Base-by-base conservation (phyloP, 2,888 invertebrate genomes). In the Oasisia sp. region DNA sequence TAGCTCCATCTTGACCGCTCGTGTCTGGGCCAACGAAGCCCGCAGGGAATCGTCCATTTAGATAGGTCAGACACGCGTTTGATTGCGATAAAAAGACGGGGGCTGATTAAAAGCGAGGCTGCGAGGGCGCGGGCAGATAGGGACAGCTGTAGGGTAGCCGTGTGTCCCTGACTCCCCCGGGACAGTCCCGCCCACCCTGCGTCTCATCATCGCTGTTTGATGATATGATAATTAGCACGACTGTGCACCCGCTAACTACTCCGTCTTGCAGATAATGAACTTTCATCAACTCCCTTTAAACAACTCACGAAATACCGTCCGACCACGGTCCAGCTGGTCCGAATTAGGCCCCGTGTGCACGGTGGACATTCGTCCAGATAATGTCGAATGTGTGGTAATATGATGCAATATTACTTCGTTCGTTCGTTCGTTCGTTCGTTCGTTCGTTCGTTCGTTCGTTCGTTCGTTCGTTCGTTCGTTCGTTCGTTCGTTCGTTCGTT, bases 381-480 rank as follows among this genome's bases (percentile, higher is more conserved):
- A 74, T 74, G 27, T 74, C 74, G 7, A 74, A n/a, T 74, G 74
- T 74, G 7, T 74, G 74, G 7, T 14, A 27, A 50, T 50, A 50
- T 7, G 12, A 50, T 50, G 50, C 12, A 9, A 9, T 12, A 50
- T 11, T 50, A 50, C 12, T 50, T 12, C 50, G 38, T 38, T 38
- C 38, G 38, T 38, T 4, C 38, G 38, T 38, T 91, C 92, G 45
- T 92, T 91, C 93, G 32, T 91, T 89, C 93, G 89, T 89, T 91
- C 92, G 89, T 89, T 89, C 92, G 45, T 92, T 91, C 92, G 45
- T 91, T 50, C 92, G 32, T 89, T 89, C 92, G 89, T 92, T 89
- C 93, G 45, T 91, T 91, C 93, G 45, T 92, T 89, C 92, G 58
- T 92, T 91, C 92, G 89, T 92, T 92, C 93, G 90, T 92, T 92